phyloP scores from a whole-genome alignment of 1,140 invertebrate genomes.

The Drosophila miranda region DNA sequence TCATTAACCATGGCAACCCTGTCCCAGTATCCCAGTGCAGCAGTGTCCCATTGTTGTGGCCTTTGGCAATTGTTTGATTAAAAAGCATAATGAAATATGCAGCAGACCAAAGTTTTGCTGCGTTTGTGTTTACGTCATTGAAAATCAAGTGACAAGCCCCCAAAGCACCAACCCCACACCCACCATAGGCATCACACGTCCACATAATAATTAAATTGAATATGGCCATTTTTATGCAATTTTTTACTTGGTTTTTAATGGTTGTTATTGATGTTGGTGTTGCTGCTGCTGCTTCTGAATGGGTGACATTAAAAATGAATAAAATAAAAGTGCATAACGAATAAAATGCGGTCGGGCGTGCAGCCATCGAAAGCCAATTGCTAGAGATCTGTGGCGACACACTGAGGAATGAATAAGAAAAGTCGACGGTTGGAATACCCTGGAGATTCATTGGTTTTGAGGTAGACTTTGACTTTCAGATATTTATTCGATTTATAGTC shows the following conservation, averaged over 20 bases:
- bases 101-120: slow-evolving; percentile 52
- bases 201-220: slow-evolving; percentile 66
- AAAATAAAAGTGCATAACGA: slow-evolving; percentile 64
- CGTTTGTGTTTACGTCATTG: slow-evolving; percentile 57
- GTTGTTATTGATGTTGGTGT: slow-evolving; percentile 31
- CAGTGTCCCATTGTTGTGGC: not conserved
- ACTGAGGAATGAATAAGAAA: too few relatives aligned
- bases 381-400: slow-evolving; percentile 6
- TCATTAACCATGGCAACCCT: slow-evolving; percentile 54
- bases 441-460: too few relatives aligned
- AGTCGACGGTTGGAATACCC: too few relatives aligned
- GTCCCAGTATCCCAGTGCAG: not conserved
- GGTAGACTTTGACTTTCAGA: too few relatives aligned
- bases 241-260: slow-evolving; percentile 14
- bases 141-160: slow-evolving; percentile 37
- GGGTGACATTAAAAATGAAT: slow-evolving; percentile 52
- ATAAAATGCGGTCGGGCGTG: slow-evolving; percentile 60
- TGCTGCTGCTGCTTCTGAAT: slow-evolving; percentile 21
- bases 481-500: too few relatives aligned
- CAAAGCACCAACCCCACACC: slow-evolving; percentile 21
- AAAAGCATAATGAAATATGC: slow-evolving; percentile 65
- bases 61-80: slow-evolving; percentile 57
- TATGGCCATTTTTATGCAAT: slow-evolving; percentile 57
- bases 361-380: slow-evolving; percentile 23
- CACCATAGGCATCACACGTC: slow-evolving; percentile 11